Base-by-base conservation (phyloP, 2,888 invertebrate species). In the Melikaiella ostensackeni region DNA sequence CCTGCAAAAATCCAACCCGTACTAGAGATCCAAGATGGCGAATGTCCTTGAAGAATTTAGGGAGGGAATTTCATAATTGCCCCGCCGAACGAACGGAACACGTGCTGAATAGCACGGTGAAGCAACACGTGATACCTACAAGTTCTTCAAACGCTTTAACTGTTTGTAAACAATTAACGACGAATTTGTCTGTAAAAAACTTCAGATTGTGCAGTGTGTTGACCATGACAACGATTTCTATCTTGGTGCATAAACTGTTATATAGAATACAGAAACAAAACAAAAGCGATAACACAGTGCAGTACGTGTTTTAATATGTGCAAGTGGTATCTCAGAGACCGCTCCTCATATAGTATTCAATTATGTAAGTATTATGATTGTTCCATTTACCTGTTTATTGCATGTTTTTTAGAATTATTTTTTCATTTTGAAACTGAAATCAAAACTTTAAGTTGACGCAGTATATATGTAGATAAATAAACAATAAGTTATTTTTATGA, bases 1-100 rank as follows among this genome's bases (percentile, higher is more conserved):
- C 55, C n/a, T 55, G 21, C n/a, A 46, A 46, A 55, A 55, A 55
- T 55, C 55, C 1, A 16, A 38, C 38, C 11, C 42, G 4, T 42
- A n/a, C 7, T 2, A n/a, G 8, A 50, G 2, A 33, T 5, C 21
- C 38, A 64, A 64, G n/a, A 64, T 64, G 64, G 66, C 66, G 66
- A 30, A 42, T 13, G 5, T 24, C 57, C 57, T 57, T 57, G 57
- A 27, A 46, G 66, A 46, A 46, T 66, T 66, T 38, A 16, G 64
- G 38, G 64, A 66, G 66, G 66, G 66, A 66, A 46, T 66, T 42
- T 66, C 42, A 66, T 21, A 27, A 46, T 46, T 42, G 16, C 24
- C 57, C n/a, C n/a, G n/a, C n/a, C 5, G 24, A 57, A 21, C 13
- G 27, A 46, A 30, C 66, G 46, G 46, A 66, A 66, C 66, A 66